A percentile compares a stretch with the other conserved stretches of the same genome.
These are phyloP conservation scores for Staurois parvus DNA, from an alignment of 2,797 vertebrate genomes.

Conservation along the genomic window DNA sequence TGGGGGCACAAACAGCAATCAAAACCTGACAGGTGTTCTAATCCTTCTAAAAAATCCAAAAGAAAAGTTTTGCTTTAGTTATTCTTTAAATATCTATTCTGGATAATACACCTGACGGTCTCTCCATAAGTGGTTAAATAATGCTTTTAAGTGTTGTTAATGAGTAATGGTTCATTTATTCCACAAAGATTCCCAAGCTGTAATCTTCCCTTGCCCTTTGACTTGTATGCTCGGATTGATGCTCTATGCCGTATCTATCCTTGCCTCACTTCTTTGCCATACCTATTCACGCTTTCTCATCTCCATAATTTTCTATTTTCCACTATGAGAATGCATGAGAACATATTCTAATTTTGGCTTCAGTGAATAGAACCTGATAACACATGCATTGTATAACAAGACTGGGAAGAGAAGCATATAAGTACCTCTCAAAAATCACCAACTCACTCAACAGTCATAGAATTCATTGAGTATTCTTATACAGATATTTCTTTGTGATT, in stretches of 20 bases:
- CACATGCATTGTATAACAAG: constrained; percentile 55
- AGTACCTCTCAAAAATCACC: constrained; percentile 54
- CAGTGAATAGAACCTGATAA: constrained; percentile 56
- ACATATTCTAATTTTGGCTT: constrained; percentile 52
- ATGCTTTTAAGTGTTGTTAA: background rate
- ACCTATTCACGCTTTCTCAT: constrained; percentile 47
- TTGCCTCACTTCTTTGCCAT: constrained; percentile 19
- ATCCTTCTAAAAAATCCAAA: too few relatives aligned
- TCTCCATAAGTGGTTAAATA: background rate
- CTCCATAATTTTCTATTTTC: constrained; percentile 50
- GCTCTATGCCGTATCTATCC: background rate
- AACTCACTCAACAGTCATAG: constrained; percentile 42
- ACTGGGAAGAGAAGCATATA: constrained; percentile 41
- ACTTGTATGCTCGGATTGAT: constrained; percentile 2
- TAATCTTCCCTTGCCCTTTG: constrained; percentile 24
- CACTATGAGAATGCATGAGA: constrained; percentile 43
- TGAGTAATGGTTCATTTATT: background rate
- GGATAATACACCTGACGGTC: background rate
- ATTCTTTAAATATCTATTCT: background rate
- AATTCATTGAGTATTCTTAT: constrained; percentile 40
- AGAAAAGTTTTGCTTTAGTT: too few relatives aligned
- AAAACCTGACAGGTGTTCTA: too few relatives aligned
- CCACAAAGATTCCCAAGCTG: constrained; percentile 1
- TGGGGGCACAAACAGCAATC: too few relatives aligned
- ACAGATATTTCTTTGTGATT: constrained; percentile 45